Evolutionary conservation across 1,140 invertebrate genomes (phyloP).

Genomic region (Caenorhabditis remanei): DNA sequence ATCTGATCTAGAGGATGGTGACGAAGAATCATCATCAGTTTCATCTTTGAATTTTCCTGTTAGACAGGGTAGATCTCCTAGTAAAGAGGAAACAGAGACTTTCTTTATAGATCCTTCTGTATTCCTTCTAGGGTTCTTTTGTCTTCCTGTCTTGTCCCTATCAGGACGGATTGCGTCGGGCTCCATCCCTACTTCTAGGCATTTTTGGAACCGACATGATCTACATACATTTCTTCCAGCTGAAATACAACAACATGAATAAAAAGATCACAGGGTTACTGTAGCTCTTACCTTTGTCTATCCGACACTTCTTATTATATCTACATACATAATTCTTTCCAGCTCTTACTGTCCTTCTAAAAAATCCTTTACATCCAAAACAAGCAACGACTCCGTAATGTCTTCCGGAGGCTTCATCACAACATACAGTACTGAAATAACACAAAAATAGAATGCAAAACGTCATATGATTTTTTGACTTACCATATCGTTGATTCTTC

Average conservation of each 20-base stretch:
- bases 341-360: slow-evolving; percentile 76
- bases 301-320: slow-evolving; percentile 74
- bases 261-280: not conserved
- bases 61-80: slow-evolving; percentile 64
- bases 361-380: slow-evolving; percentile 80
- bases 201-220: slow-evolving; percentile 80
- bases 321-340: slow-evolving; percentile 76
- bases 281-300: slow-evolving; percentile 72
- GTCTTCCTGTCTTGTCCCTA: slow-evolving; percentile 76
- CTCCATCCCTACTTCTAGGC: slow-evolving; percentile 81
- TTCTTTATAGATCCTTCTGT: slow-evolving; percentile 58
- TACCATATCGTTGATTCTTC: slow-evolving; percentile 61
- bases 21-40: slow-evolving; percentile 48
- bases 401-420: slow-evolving; percentile 80
- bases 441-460: slow-evolving; percentile 29
- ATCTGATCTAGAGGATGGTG: slow-evolving; percentile 62
- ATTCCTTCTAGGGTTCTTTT: slow-evolving; percentile 75
- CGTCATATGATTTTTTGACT: slow-evolving; percentile 15
- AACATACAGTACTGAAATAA: slow-evolving; percentile 79
- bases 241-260: slow-evolving; percentile 58
- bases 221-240: slow-evolving; percentile 81
- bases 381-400: slow-evolving; percentile 81
- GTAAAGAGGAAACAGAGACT: slow-evolving; percentile 56
- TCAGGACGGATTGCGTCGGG: slow-evolving; percentile 78
- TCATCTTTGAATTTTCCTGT: slow-evolving; percentile 30